Conservation (phyloP, 1,140 invertebrate genomes). For the Conus betulinus region DNA sequence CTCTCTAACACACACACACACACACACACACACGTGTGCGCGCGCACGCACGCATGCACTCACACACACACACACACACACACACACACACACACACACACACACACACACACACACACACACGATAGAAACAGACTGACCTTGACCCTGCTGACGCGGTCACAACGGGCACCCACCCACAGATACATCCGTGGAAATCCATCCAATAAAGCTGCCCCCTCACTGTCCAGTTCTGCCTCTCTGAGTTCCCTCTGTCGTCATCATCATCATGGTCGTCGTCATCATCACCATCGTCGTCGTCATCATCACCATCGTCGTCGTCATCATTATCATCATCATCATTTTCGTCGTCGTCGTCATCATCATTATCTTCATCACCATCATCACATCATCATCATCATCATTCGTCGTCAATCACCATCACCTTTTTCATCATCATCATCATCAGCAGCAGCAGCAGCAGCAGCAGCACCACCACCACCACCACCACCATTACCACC, state of each 20-base stretch:
- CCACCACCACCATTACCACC: too few species aligned
- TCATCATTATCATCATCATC: slow-evolving; percentile 4
- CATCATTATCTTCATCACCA: too few species aligned
- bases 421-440: not conserved
- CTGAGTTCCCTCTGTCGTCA: slow-evolving; percentile 41
- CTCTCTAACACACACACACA: too few species aligned
- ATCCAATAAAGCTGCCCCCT: slow-evolving; percentile 49
- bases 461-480: too few species aligned
- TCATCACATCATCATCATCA: too few species aligned
- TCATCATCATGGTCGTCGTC: not conserved
- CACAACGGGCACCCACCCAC: slow-evolving; percentile 51
- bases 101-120: not conserved
- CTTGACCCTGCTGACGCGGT: slow-evolving; percentile 48
- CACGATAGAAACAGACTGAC: slow-evolving; percentile 30
- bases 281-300: slow-evolving; percentile 8
- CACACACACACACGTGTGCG: not conserved
- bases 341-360: too few species aligned
- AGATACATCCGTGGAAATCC: slow-evolving; percentile 59
- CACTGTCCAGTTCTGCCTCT: slow-evolving; percentile 35
- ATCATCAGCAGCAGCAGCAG: too few species aligned
- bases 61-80: not conserved
- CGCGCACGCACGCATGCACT: not conserved
- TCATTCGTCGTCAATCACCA: too few species aligned
- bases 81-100: not conserved
- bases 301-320: not conserved